Evolutionary conservation across 2,113 vertebrate species (phyloP).

Genomic region (Halcyon senegalensis): DNA sequence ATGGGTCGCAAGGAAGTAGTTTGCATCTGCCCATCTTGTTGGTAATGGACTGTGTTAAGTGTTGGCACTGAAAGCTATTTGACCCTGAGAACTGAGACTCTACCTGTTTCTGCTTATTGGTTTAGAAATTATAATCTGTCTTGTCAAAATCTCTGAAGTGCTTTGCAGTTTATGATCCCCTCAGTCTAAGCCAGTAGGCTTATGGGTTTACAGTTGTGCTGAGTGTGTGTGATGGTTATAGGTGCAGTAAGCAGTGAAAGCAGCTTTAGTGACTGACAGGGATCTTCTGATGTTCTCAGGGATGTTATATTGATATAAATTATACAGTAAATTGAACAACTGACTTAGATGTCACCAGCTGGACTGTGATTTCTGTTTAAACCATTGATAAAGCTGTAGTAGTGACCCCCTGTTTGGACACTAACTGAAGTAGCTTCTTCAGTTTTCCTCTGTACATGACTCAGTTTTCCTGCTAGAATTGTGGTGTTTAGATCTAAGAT

Average conservation of each 20-base stretch:
- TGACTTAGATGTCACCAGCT: not conserved
- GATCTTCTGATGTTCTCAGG: not conserved
- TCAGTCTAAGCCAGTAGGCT: not conserved
- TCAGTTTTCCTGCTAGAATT: not conserved
- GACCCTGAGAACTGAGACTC: not conserved
- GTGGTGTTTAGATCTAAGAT: not conserved
- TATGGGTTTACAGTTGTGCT: not conserved
- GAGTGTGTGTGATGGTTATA: not conserved
- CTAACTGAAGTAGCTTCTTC: not conserved
- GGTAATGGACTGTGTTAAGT: not conserved
- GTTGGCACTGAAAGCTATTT: not conserved
- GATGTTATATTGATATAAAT: fast-evolving
- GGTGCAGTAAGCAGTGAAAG: not conserved
- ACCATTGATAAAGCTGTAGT: not conserved
- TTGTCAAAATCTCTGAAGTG: not conserved
- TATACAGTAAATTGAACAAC: not conserved
- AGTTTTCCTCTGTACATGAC: not conserved
- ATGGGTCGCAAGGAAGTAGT: not conserved
- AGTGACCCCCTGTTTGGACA: not conserved
- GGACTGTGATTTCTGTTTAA: not conserved
- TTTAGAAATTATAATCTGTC: not conserved
- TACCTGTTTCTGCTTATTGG: not conserved
- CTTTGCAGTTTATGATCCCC: not conserved
- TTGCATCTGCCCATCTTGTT: not conserved
- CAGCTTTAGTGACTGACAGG: not conserved